phyloP scores from a whole-genome alignment of 2,888 invertebrate genomes.

The Drosophila mayaguana region DNA sequence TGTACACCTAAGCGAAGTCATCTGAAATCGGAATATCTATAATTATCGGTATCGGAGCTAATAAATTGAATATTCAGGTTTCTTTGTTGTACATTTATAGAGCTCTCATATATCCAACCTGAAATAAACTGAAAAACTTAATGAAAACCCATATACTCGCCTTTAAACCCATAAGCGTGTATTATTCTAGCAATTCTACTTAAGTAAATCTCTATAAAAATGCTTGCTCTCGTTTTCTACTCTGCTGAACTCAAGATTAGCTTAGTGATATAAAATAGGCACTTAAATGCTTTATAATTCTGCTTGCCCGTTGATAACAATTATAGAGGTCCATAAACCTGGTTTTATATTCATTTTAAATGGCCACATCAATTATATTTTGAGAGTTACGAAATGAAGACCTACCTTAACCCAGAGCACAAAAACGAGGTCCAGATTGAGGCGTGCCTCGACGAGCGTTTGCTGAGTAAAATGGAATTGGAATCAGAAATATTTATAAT shows the following conservation, averaged over 20 bases:
- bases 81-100: too few relatives aligned
- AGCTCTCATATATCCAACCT: too few relatives aligned
- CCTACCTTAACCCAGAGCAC: slow-evolving; percentile 7
- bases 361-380: background rate
- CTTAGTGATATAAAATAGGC: background rate
- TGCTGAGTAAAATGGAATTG: background rate
- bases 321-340: background rate
- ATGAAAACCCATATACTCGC: background rate
- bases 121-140: background rate
- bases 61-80: too few relatives aligned
- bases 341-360: background rate
- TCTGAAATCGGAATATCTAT: background rate
- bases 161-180: background rate
- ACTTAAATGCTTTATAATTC: background rate
- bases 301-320: background rate
- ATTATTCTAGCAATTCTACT: background rate
- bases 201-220: background rate
- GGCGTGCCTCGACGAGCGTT: background rate
- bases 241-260: slow-evolving; percentile 1
- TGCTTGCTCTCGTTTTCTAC: background rate
- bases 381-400: background rate
- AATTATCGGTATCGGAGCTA: background rate
- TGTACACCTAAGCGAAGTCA: background rate
- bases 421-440: slow-evolving; percentile 2
- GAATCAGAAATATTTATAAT: too few relatives aligned